Percentiles rank a stretch among this genome's conserved stretches.
Evolutionary conservation across 2,888 invertebrate genomes (phyloP).

Genomic region (Himalopsyche japonica): DNA sequence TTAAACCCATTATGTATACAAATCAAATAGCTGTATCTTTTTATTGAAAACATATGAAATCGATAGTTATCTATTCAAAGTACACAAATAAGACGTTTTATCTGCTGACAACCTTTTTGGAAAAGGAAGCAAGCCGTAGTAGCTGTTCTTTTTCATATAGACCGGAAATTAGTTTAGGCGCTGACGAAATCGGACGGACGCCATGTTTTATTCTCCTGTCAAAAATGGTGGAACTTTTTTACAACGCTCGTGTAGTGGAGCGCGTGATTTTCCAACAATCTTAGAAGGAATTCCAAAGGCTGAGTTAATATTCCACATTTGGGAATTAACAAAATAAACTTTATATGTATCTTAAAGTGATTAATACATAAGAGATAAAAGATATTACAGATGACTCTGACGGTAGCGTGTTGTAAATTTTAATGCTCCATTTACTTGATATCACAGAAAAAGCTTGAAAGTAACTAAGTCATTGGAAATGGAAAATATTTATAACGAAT

Average conservation of each 20-base stretch:
- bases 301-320: neutral
- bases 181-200: conserved; percentile 5
- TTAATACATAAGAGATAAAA: too few relatives aligned
- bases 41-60: neutral
- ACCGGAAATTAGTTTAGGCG: conserved; percentile 29
- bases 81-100: neutral
- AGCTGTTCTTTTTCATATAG: neutral
- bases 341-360: neutral
- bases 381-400: too few relatives aligned
- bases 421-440: too few relatives aligned
- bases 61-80: neutral
- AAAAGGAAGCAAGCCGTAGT: neutral
- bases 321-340: neutral
- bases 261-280: neutral
- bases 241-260: neutral
- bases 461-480: too few relatives aligned
- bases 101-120: neutral
- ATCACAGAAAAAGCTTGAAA: too few relatives aligned
- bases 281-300: neutral
- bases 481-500: too few relatives aligned
- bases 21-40: neutral
- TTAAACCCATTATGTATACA: neutral
- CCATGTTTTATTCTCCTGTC: conserved; percentile 15
- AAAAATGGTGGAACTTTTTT: neutral
- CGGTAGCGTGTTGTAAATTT: too few relatives aligned